A percentile compares a stretch with the other conserved stretches of the same genome.
phyloP scores from a whole-genome alignment of 2,888 invertebrate species.

The Scotopteryx bipunctaria region DNA sequence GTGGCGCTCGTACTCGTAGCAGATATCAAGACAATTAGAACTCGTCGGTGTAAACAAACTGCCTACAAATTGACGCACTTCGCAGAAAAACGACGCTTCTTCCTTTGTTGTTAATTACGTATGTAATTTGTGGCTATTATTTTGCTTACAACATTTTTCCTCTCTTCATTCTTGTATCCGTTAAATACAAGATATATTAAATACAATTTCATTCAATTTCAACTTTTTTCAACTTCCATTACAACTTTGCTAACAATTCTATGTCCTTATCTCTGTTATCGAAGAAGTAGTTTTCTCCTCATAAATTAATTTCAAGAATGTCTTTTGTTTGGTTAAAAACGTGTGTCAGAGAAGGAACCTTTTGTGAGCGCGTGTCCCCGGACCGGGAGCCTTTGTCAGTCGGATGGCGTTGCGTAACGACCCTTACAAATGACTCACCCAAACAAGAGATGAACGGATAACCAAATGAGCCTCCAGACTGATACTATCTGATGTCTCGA shows the following conservation, averaged over 20 bases:
- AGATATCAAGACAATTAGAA: neutral
- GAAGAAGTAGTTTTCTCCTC: too few relatives aligned
- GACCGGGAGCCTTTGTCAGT: neutral
- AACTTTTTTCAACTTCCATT: too few relatives aligned
- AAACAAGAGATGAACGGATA: slow-evolving; percentile 47
- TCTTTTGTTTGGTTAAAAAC: slow-evolving; percentile 12
- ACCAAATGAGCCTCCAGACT: slow-evolving; percentile 26
- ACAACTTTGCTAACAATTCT: too few relatives aligned
- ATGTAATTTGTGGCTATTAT: neutral
- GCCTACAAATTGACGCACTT: slow-evolving; percentile 8
- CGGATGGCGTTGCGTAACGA: slow-evolving; percentile 47
- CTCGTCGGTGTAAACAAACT: slow-evolving; percentile 4
- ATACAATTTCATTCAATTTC: too few relatives aligned
- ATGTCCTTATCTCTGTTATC: too few relatives aligned
- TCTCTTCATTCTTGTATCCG: neutral
- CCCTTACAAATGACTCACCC: slow-evolving; percentile 51
- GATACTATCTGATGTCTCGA: slow-evolving; percentile 19
- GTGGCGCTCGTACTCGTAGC: too few relatives aligned
- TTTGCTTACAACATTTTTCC: too few relatives aligned
- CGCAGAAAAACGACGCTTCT: neutral
- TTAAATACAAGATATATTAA: too few relatives aligned
- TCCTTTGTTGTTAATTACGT: slow-evolving; percentile 5
- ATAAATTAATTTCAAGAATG: too few relatives aligned
- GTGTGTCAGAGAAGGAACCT: slow-evolving; percentile 13
- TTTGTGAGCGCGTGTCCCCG: neutral